Base-by-base conservation (phyloP, 2,113 vertebrate genomes). In the Numida meleagris region DNA sequence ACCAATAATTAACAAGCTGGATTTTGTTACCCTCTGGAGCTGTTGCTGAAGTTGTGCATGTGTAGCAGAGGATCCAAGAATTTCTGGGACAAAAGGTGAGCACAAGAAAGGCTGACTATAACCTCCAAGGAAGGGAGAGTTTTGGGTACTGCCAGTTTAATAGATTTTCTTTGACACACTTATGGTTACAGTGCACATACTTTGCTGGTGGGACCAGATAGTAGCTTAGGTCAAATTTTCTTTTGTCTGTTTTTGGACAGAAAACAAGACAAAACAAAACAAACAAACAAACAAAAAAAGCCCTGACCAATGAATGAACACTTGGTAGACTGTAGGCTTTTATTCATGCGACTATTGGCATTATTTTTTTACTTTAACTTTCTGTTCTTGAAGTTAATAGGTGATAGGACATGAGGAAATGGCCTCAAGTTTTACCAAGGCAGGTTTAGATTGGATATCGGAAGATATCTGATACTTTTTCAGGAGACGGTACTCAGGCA, bases 91-190 rank as follows among this genome's bases (percentile, higher is more conserved):
- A 82, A 82, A 71, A 70, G 61, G 16, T 2, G 0, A 10, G 4
- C 36, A 48, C 36, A 45, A 74, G 4, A 24, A 88, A 75, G 21
- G 34, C n/a, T 85, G 58, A 62, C 82, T 84, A 1, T 31, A 34
- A 24, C 74, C 71, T 85, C 82, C 82, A 76, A 90, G 90, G 75
- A 86, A 85, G 38, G 24, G n/a, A n/a, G 45, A 88, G n/a, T 50
- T 24, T 58, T 85, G 27, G 10, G 5, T 61, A 91, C 38, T 74
- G 90, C 86, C 67, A 76, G 36, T 82, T 93, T 90, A 93, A 94
- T 62, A 82, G 82, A 74, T 96, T 95, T 95, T 88, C 82, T 82
- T 96, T 88, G 62, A 88, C 82, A 82, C 20, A 46, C 7, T 71
- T 43, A 33, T 73, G 59, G 27, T 73, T 89, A 66, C 73, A 89